phyloP scores from a whole-genome alignment of 2,888 invertebrate species.

The Xanthorhoe designata region DNA sequence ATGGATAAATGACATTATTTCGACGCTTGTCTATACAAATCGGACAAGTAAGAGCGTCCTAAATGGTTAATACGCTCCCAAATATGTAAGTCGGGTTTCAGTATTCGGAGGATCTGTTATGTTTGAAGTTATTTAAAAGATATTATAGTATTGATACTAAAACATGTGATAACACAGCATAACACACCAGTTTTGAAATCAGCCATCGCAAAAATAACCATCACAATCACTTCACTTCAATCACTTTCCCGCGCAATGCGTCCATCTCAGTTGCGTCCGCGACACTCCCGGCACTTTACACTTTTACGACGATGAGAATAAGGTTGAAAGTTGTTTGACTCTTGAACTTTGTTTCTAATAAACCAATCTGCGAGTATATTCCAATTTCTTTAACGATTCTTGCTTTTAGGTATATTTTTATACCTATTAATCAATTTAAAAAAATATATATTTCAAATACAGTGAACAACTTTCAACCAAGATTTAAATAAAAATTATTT shows the following conservation, averaged over 20 bases:
- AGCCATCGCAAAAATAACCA: slow-evolving; percentile 37
- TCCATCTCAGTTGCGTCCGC: slow-evolving; percentile 39
- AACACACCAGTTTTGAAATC: slow-evolving; percentile 18
- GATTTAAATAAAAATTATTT: neutral
- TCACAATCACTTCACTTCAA: slow-evolving; percentile 38
- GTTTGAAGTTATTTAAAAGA: too few relatives aligned
- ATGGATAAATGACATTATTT: too few relatives aligned
- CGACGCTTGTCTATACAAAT: too few relatives aligned
- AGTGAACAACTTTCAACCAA: slow-evolving; percentile 8
- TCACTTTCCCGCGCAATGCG: slow-evolving; percentile 35
- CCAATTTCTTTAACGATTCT: neutral
- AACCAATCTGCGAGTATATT: neutral
- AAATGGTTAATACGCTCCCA: too few relatives aligned
- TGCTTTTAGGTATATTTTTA: too few relatives aligned
- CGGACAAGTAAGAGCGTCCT: too few relatives aligned
- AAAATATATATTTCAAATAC: too few relatives aligned
- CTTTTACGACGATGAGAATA: slow-evolving; percentile 18
- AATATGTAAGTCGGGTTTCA: too few relatives aligned
- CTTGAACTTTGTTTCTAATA: neutral
- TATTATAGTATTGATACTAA: neutral
- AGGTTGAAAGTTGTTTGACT: slow-evolving; percentile 20
- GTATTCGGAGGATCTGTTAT: too few relatives aligned
- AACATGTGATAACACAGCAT: slow-evolving; percentile 7
- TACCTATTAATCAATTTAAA: too few relatives aligned
- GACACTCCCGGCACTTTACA: slow-evolving; percentile 41